phyloP scores from a whole-genome alignment of 2,888 invertebrate species.

The Micoletzkya japonica region DNA sequence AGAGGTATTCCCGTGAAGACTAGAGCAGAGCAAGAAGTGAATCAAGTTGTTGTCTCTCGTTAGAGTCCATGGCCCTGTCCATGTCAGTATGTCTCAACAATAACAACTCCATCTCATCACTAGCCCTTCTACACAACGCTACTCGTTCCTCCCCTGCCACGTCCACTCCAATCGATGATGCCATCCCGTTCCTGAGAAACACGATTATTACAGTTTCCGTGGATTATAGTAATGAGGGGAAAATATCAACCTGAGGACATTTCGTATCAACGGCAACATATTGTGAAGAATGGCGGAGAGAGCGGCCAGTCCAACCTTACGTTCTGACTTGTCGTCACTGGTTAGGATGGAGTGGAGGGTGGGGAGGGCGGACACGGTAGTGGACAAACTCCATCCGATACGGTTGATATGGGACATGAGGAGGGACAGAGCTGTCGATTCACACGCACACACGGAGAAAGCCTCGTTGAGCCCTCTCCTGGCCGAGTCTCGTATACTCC shows the following conservation, averaged over 20 bases:
- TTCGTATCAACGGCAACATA: not conserved
- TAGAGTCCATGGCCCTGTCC: constrained; percentile 1
- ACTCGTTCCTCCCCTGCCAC: constrained; percentile 18
- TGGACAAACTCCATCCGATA: constrained; percentile 5
- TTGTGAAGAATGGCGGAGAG: not conserved
- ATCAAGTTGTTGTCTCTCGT: not conserved
- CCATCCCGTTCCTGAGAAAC: not conserved
- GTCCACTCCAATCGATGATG: constrained; percentile 13
- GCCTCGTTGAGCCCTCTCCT: not conserved
- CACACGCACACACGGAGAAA: not conserved
- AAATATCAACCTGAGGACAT: constrained; percentile 5
- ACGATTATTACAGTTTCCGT: not conserved
- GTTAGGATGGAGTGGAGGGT: not conserved
- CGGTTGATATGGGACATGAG: not conserved
- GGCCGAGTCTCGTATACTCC: not conserved
- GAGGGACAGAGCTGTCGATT: too few relatives aligned
- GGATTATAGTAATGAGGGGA: not conserved
- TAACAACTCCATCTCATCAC: constrained; percentile 5
- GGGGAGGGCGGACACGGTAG: constrained; percentile 6
- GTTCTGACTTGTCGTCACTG: not conserved
- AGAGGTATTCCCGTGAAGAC: not conserved
- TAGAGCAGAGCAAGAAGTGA: constrained; percentile 5
- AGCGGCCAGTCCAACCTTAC: not conserved
- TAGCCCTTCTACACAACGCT: constrained; percentile 3
- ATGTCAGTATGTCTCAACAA: constrained; percentile 16